Base-by-base conservation (phyloP, 2,113 vertebrate species). In the Trichechus manatus region DNA sequence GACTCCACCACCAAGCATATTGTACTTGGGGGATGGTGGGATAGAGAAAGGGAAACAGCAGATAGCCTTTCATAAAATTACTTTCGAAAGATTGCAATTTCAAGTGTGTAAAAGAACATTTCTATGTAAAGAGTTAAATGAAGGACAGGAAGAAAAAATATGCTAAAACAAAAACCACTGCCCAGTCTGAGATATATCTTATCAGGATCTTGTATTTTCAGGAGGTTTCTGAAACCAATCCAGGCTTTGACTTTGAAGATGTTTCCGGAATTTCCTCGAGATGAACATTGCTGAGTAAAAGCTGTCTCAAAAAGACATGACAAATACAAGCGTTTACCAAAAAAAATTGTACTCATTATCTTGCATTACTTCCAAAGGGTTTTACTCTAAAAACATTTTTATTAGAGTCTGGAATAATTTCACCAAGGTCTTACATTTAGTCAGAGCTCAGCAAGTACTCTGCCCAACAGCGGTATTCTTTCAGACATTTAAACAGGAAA, bases 341-440 rank as follows among this genome's bases (percentile, higher is more conserved):
- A 74, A 96, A 95, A 96, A 95, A 83, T 42, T 44, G 3, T 20
- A 3, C 78, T 86, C 56, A 36, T 47, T 20, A 63, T 31, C 88
- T 79, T 20, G 53, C n/a, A 74, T 11, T 36, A 25, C 31, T 82
- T 68, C 61, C 85, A 39, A 88, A 87, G 39, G 83, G 87, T n/a
- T 94, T 95, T 87, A 68, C 82, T 44, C 63, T 87, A 82, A 96
- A 96, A 96, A 93, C 82, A 95, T 96, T 95, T 97, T 93, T 84
- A 63, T 95, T 93, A 44, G 42, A 5, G 42, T 72, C 87, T 94
- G 75, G 94, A 93, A 79, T 87, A 36, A 87, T 64, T 75, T 75
- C 89, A 85, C 87, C 89, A 89, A 0, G 83, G 47, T 17, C 61
- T 68, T 75, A 22, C 31, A 15, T 93, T 85, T 74, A 95, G 81